A percentile compares a stretch with the other conserved stretches of the same genome.
Evolutionary conservation across 2,113 vertebrate genomes (phyloP).

Genomic region (Ameiurus melas): DNA sequence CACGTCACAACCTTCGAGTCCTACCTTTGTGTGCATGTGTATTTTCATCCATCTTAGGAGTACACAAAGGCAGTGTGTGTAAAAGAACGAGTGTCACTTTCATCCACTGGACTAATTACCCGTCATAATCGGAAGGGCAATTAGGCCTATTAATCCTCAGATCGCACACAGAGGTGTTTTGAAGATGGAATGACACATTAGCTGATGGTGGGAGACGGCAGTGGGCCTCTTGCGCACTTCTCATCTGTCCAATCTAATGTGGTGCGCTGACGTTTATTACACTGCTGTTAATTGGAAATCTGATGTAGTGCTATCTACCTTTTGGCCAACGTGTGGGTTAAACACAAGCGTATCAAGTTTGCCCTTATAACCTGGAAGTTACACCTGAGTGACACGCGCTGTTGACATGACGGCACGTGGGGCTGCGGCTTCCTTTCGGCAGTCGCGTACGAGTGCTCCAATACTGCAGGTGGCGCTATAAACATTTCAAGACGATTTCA

Average conservation of each 20-base stretch:
- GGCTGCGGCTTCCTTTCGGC: background rate
- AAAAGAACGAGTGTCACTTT: constrained; percentile 37
- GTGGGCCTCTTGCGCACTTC: background rate
- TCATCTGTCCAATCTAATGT: constrained; percentile 30
- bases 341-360: background rate
- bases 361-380: background rate
- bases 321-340: background rate
- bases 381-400: background rate
- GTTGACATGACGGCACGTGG: too few species aligned
- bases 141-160: constrained; percentile 46
- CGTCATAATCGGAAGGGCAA: constrained; percentile 37
- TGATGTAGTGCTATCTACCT: background rate
- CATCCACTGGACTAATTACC: constrained; percentile 45
- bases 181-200: constrained; percentile 33
- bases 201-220: constrained; percentile 26
- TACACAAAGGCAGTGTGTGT: background rate
- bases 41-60: constrained; percentile 12
- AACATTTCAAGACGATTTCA: background rate
- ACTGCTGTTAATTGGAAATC: background rate
- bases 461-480: background rate
- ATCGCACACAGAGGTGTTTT: constrained; percentile 30
- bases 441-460: background rate
- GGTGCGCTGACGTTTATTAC: background rate
- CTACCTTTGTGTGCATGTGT: background rate
- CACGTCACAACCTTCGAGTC: background rate